Percentiles rank a stretch among this genome's conserved stretches.
These are phyloP conservation scores for Ditula angustiorana DNA, from an alignment of 2,888 invertebrate genomes.

Conservation along the genomic window DNA sequence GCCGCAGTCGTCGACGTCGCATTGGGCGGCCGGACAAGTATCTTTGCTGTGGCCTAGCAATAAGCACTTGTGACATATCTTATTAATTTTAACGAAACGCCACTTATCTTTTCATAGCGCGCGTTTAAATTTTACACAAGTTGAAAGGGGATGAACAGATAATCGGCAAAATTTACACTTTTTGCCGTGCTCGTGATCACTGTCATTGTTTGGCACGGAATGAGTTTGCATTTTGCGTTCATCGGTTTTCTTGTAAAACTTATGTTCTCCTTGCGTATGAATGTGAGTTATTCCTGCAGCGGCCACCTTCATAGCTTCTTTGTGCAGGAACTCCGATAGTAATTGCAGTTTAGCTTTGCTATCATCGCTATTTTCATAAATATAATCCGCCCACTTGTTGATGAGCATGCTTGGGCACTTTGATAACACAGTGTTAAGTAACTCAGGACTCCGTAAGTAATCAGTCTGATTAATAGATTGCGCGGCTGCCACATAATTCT, in stretches of 20 bases:
- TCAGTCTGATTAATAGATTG: not conserved
- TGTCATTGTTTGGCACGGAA: not conserved
- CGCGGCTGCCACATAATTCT: not conserved
- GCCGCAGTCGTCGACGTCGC: not conserved
- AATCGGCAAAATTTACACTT: not conserved
- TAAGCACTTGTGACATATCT: not conserved
- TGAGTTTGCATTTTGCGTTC: not conserved
- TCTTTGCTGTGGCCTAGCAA: not conserved
- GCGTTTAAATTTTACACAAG: not conserved
- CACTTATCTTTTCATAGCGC: not conserved
- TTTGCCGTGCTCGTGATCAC: not conserved
- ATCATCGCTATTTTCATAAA: not conserved
- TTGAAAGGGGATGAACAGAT: not conserved
- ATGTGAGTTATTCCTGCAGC: constrained; percentile 6
- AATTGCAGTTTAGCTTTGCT: constrained; percentile 1
- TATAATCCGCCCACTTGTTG: not conserved
- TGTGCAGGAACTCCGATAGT: no score
- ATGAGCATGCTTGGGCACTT: not conserved
- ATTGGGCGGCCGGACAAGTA: not conserved
- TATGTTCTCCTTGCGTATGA: not conserved
- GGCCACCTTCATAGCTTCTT: no score
- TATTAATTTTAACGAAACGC: constrained; percentile 1
- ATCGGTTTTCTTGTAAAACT: not conserved
- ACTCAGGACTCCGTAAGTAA: not conserved
- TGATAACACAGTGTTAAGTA: not conserved